These are phyloP conservation scores for Rhabdomys pumilio DNA, from an alignment of 2,797 vertebrate genomes.

Conservation along the genomic window DNA sequence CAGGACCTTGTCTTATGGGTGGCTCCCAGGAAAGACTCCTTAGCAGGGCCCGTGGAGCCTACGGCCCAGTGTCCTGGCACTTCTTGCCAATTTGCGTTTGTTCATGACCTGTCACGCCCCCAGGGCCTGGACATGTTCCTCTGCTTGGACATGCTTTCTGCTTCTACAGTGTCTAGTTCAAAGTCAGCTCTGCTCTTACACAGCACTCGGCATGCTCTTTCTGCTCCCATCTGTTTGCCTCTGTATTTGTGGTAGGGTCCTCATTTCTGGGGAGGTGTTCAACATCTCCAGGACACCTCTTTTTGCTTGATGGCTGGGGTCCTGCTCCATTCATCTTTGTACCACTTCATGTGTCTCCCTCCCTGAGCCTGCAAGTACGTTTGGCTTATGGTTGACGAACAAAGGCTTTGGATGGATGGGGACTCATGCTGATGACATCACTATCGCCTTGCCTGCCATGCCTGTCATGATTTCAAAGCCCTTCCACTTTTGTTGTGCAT, in stretches of 20 bases:
- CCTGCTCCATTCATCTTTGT: background rate
- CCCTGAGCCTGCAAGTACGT: background rate
- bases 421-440: background rate
- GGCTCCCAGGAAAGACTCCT: background rate
- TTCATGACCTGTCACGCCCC: background rate
- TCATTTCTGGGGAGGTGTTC: background rate
- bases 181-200: background rate
- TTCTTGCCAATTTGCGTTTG: background rate
- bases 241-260: background rate
- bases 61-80: background rate
- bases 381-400: background rate
- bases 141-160: background rate
- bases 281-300: background rate
- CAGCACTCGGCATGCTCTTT: background rate
- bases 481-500: background rate
- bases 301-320: background rate
- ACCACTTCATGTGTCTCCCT: background rate
- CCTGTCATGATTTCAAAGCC: background rate
- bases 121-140: background rate
- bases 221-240: background rate
- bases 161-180: background rate
- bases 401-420: conserved; percentile 15
- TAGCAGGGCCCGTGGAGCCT: background rate
- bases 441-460: background rate
- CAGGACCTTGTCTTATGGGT: background rate